phyloP scores from a whole-genome alignment of 1,140 invertebrate species.

The silkworm (Bombyx mori) region ASM3026992v2 NC_085113.1:2486001-2486500 shows the following conservation, averaged over 20 bases:
- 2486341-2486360: background rate
- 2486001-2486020: too few species aligned
- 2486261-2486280: conserved; percentile 7
- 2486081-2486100: too few species aligned
- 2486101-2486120: conserved; percentile 1
- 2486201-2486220: conserved; percentile 55
- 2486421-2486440: too few species aligned
- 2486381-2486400: too few species aligned
- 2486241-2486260: conserved; percentile 28
- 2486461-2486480: too few species aligned
- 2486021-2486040: too few species aligned
- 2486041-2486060: too few species aligned
- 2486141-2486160: conserved; percentile 49
- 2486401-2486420: too few species aligned
- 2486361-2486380: too few species aligned
- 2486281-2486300: conserved; percentile 26
- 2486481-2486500: too few species aligned
- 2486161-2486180: conserved; percentile 50
- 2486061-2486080: too few species aligned
- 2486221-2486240: conserved; percentile 57
- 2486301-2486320: conserved; percentile 40
- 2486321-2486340: conserved; percentile 5
- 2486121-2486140: conserved; percentile 16
- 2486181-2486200: conserved; percentile 58
- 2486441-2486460: too few species aligned